Evolutionary conservation across 2,888 invertebrate genomes (phyloP), one percentile per base, ranked within the genome.

Genomic region (Athalia rosae): DNA sequence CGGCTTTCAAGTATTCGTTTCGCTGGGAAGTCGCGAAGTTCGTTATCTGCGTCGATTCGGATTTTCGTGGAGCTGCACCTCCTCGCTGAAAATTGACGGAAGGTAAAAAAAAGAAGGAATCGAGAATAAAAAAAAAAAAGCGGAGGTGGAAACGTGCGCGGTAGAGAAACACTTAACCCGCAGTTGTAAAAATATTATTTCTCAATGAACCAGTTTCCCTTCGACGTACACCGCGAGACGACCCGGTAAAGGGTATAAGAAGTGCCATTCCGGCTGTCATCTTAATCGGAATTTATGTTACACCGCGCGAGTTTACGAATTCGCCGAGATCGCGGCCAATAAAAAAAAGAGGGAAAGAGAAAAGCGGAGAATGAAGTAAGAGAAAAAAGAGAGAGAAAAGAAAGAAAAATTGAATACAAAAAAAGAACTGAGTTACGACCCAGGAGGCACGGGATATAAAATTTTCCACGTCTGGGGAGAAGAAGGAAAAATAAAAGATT

Each of bases 261-360:
- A 28, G 2, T 28, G 50, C 61, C 61, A 47, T 62, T 74, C 61
- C 74, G 28, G 28, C 28, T 61, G 62, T 61, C 74, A 61, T 41
- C 74, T 61, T 74, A 74, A 74, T 61, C 74, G 48, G 74, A 74
- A 74, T 74, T 74, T 74, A 74, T 61, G 74, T 56, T 56, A 62
- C 45, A 58, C 71, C 11, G 58, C 71, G 71, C 45, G 28, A 28
- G 28, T 28, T 71, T 45, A 58, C 58, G 71, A 71, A 71, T 71
- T 71, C 71, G 56, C 43, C 45, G 56, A 58, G 58, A 71, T 71
- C 56, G 71, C n/a, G 13, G 71, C 58, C 45, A 71, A 71, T 71
- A 71, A 71, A 71, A 67, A 67, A 41, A 28, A 28, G 28, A 28
- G 53, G 53, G 6, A n/a, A 4, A 11, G n/a, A 9, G 3, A 53